phyloP scores from a whole-genome alignment of 2,113 vertebrate genomes.

The Corydoras maculifer region DNA sequence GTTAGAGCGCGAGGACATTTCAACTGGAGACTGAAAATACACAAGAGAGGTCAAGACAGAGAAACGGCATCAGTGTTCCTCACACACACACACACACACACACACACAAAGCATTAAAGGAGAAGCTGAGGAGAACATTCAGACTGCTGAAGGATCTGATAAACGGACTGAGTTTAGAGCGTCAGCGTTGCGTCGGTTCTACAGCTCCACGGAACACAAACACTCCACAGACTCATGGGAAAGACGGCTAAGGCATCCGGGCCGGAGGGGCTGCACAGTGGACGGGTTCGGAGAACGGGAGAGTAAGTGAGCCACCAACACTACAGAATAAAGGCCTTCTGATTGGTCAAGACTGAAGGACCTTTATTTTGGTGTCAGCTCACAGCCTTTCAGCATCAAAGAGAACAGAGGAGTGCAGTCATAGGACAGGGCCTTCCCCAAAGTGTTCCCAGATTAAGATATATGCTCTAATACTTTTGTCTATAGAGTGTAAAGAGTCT shows the following conservation, averaged over 20 bases:
- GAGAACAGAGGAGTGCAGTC: too few relatives aligned
- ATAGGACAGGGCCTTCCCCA: too few relatives aligned
- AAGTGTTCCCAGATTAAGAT: too few relatives aligned
- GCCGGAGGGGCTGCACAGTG: not conserved
- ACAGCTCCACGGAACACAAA: not conserved
- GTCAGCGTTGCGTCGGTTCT: too few relatives aligned
- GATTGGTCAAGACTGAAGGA: too few relatives aligned
- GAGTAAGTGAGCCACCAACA: too few relatives aligned
- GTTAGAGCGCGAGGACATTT: not conserved
- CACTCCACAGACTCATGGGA: constrained; percentile 5
- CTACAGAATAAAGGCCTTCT: too few relatives aligned
- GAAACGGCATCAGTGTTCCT: constrained; percentile 13
- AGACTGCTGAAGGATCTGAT: constrained; percentile 31
- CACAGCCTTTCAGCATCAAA: too few relatives aligned
- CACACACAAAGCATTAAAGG: constrained; percentile 32
- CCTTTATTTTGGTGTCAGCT: too few relatives aligned
- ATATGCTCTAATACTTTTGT: too few relatives aligned
- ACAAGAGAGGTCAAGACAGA: constrained; percentile 30
- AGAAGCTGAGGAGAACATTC: constrained; percentile 16
- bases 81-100: constrained; percentile 29
- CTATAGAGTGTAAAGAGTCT: too few relatives aligned
- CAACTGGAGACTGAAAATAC: constrained; percentile 15
- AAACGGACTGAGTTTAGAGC: constrained; percentile 1
- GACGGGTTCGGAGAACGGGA: too few relatives aligned
- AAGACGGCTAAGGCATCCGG: not conserved